Evolutionary conservation across 2,113 vertebrate species (phyloP), one percentile per base, ranked within the genome.

Genomic region (Callochromis pleurospilus): DNA sequence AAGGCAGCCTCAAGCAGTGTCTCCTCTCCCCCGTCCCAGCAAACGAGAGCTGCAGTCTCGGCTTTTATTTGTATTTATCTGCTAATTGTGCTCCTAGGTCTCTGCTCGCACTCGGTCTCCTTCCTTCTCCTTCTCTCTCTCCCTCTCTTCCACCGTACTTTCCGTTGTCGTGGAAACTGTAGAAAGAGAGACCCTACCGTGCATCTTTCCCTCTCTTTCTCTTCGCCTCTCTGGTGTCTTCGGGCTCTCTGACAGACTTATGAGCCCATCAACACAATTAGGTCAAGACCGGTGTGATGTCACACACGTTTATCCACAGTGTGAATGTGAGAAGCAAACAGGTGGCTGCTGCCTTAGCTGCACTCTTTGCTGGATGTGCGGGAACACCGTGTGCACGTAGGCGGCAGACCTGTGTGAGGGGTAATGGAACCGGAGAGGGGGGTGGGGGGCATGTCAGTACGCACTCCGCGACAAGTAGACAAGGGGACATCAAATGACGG

Each of bases 101-200:
- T 42, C 85, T 65, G 15, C 82, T 33, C 36, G 5, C 82, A 49
- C 65, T 31, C 54, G 31, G 80, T 29, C 80, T 24, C 73, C 55
- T 24, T 53, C 75, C 26, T 80, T 31, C 26, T 68, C 85, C 54
- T 47, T 73, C 33, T 65, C 60, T 65, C 33, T 13, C 60, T 13
- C 60, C 31, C 60, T 65, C 60, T 65, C 60, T 65, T 38, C 33
- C 33, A 65, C 88, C 86, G 73, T 93, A 80, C 81, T 77, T 89
- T 53, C 84, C 75, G 95, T 95, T 95, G 95, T 95, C 94, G 93
- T 95, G 95, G 95, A 95, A 95, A 95, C 95, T 90, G 93, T 91
- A 86, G 94, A 91, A 58, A 56, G 91, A 90, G 89, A 94, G 89
- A 86, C 91, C 89, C 73, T 14, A 55, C 40, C 40, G 51, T 75